Conservation (phyloP, 2,113 vertebrate species). For the Saccopteryx leptura region DNA sequence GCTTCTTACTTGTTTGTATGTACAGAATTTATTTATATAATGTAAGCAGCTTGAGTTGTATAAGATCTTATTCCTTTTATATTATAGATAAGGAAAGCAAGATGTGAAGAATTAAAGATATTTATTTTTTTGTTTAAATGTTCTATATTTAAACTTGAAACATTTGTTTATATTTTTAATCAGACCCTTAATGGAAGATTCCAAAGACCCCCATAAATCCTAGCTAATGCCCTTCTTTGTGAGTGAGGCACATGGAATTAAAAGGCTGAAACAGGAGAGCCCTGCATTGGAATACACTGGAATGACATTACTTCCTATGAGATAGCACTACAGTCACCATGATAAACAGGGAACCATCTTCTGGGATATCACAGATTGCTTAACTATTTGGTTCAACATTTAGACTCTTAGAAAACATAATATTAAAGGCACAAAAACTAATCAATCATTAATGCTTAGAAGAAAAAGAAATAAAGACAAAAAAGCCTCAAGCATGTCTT, state of each 20-base stretch:
- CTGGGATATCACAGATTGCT: background rate
- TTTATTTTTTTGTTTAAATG: background rate
- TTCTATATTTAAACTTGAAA: background rate
- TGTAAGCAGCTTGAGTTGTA: background rate
- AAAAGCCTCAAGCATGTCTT: background rate
- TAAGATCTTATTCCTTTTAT: background rate
- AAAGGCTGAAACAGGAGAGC: background rate
- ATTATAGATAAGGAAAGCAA: background rate
- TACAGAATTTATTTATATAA: constrained; percentile 2
- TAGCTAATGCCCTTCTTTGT: background rate
- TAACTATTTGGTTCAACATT: background rate
- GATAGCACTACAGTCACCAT: background rate
- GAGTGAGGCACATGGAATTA: background rate
- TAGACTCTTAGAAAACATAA: background rate
- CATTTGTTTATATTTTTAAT: background rate
- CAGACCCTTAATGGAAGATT: background rate
- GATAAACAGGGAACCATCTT: background rate
- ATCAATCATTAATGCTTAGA: background rate
- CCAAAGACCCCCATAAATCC: background rate
- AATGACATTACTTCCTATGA: background rate
- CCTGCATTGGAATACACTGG: background rate
- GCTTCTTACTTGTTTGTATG: background rate
- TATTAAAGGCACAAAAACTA: background rate
- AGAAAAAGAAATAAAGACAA: background rate
- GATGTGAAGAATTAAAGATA: background rate